Conservation (phyloP, 2,113 vertebrate species). For the Spilogale gracilis region DNA sequence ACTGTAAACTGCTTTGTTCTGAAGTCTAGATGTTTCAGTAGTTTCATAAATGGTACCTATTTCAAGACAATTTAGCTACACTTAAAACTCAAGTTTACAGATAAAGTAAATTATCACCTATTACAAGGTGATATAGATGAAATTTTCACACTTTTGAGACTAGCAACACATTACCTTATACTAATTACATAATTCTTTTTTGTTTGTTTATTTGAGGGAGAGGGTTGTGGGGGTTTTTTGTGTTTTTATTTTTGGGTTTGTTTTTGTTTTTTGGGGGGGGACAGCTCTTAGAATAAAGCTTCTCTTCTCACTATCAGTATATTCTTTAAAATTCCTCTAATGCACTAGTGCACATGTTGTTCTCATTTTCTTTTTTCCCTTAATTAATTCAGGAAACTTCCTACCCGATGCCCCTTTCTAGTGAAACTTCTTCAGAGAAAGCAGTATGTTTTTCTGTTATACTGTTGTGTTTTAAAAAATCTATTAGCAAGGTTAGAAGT, state of each 20-base stretch:
- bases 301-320: neutral
- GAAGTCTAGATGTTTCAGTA: neutral
- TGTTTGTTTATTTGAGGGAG: neutral
- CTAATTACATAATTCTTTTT: neutral
- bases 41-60: slow-evolving; percentile 15
- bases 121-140: neutral
- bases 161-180: neutral
- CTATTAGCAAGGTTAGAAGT: neutral
- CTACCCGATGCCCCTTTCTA: neutral
- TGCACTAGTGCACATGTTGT: neutral
- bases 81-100: slow-evolving; percentile 57
- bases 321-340: neutral
- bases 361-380: neutral
- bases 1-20: neutral
- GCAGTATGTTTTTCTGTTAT: neutral
- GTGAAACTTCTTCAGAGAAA: slow-evolving; percentile 49
- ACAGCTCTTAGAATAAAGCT: neutral
- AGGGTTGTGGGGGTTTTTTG: neutral
- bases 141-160: neutral
- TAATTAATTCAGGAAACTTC: slow-evolving; percentile 19
- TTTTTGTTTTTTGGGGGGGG: neutral
- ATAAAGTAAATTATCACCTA: neutral
- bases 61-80: neutral
- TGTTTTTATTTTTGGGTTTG: neutral
- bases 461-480: slow-evolving; percentile 40